phyloP scores from a whole-genome alignment of 53 echinoderm and acorn worm genomes.

The Holothuria leucospilota region DNA sequence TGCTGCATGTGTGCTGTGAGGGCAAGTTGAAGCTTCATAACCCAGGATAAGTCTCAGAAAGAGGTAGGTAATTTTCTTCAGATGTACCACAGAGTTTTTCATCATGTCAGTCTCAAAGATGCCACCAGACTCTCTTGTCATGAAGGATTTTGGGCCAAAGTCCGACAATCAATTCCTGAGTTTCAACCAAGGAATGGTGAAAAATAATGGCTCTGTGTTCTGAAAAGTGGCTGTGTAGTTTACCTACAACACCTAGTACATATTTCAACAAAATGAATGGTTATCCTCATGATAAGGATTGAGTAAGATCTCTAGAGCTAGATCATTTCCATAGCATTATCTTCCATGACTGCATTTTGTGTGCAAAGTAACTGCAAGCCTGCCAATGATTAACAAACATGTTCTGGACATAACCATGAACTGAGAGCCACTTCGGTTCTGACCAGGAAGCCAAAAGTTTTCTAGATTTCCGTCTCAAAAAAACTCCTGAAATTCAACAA shows the following conservation, averaged over 20 bases:
- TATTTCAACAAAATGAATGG: conserved; percentile 13
- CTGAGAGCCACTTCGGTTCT: conserved; percentile 27
- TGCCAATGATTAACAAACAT: conserved; percentile 11
- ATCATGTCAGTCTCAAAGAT: not conserved
- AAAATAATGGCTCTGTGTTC: conserved; percentile 15
- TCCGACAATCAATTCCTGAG: not conserved
- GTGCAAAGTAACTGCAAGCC: conserved; percentile 14
- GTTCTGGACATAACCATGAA: conserved; percentile 2
- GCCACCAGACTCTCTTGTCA: conserved; percentile 16
- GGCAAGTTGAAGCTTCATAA: conserved; percentile 19
- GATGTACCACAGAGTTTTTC: conserved; percentile 1
- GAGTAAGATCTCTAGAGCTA: conserved; percentile 15
- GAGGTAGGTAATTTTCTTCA: not conserved
- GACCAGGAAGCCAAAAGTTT: conserved; percentile 2
- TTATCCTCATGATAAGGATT: conserved; percentile 22
- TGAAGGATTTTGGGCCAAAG: conserved; percentile 35
- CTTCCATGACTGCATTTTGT: conserved; percentile 25
- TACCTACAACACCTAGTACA: not conserved
- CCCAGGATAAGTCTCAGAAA: conserved; percentile 12
- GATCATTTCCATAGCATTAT: not conserved
- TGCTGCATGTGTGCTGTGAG: conserved; percentile 20
- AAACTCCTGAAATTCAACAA: conserved; percentile 22
- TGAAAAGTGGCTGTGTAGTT: not conserved
- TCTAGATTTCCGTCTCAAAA: not conserved
- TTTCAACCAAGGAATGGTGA: not conserved